These are phyloP conservation scores for Gymnoscelis rufifasciata DNA, from an alignment of 2,888 invertebrate species.

Conservation along the genomic window DNA sequence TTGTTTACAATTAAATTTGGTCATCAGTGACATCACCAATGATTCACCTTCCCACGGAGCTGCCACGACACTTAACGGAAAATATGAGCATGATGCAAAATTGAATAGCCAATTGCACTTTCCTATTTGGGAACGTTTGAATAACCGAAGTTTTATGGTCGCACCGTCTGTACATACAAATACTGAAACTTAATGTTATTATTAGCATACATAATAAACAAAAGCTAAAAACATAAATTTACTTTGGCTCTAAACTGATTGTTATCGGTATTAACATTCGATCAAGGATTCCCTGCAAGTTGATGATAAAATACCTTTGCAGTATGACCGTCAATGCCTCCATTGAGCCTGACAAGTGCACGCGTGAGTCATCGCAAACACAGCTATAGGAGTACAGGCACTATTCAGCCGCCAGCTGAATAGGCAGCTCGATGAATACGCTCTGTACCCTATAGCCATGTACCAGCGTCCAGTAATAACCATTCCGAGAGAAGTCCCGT, in stretches of 20 bases:
- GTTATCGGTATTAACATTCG: too few relatives aligned
- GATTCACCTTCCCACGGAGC: conserved; percentile 47
- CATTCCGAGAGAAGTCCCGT: neutral
- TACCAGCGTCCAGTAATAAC: neutral
- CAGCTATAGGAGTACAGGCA: too few relatives aligned
- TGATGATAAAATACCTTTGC: conserved; percentile 5
- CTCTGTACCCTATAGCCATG: conserved; percentile 4
- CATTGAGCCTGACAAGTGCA: conserved; percentile 21
- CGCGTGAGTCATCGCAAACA: conserved; percentile 24
- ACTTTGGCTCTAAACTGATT: neutral
- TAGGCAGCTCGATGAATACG: conserved; percentile 12
- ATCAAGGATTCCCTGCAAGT: neutral
- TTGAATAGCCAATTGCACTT: conserved; percentile 34
- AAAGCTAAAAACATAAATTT: too few relatives aligned
- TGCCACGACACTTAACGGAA: conserved; percentile 33
- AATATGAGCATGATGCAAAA: conserved; percentile 31
- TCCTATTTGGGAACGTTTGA: conserved; percentile 34
- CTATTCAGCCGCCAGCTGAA: conserved; percentile 23
- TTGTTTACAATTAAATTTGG: conserved; percentile 39
- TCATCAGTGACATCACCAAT: conserved; percentile 45
- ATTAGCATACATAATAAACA: too few relatives aligned
- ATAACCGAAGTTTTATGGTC: conserved; percentile 31
- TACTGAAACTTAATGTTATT: neutral
- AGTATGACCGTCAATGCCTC: conserved; percentile 20
- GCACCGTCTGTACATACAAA: conserved; percentile 23